Base-by-base conservation (phyloP, 2,113 vertebrate species). In the Indri indri region DNA sequence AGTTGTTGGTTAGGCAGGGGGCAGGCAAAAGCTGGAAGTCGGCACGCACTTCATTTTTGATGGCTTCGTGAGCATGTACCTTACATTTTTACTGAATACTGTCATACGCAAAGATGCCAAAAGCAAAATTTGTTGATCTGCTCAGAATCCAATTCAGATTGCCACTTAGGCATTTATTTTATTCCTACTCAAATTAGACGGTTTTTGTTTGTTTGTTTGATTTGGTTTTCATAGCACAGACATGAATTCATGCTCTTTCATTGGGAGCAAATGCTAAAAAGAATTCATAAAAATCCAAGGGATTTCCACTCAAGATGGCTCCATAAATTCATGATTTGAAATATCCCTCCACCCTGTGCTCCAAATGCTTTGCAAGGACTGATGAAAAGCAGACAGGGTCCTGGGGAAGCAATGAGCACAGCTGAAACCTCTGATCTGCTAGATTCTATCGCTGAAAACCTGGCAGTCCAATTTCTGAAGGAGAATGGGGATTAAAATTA, bases 111-210 rank as follows among this genome's bases (percentile, higher is more conserved):
- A 88, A 88, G 66, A 91, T 73, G 23, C 68, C 37, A 68, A 88
- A 16, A 96, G 68, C 32, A 91, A 37, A 74, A 59, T 68, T 74
- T 63, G 52, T 93, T 95, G 16, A 52, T 85, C 84, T 93, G 27
- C 54, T 95, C 94, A 83, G 68, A 91, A 42, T 90, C 76, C 87
- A 86, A 88, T 1, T 81, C 86, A 76, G 42, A 85, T 74, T 20
- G 6, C 80, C 54, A 90, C 50, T 74, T 70, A 63, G 27, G 37
- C 3, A 79, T 71, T 89, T 76, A 76, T 18, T 82, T 89, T 59
- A 42, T 88, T 83, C 47, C 23, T 54, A 50, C 42, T 93, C 47
- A 79, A 73, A 82, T 89, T 65, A 84, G 11, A 76, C 42, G 27
- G 27, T 57, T 57, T 57, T 57, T 57, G 18, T 57, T 57, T 57